Conservation (phyloP, 2,113 vertebrate species). For the Eclectus roratus region DNA sequence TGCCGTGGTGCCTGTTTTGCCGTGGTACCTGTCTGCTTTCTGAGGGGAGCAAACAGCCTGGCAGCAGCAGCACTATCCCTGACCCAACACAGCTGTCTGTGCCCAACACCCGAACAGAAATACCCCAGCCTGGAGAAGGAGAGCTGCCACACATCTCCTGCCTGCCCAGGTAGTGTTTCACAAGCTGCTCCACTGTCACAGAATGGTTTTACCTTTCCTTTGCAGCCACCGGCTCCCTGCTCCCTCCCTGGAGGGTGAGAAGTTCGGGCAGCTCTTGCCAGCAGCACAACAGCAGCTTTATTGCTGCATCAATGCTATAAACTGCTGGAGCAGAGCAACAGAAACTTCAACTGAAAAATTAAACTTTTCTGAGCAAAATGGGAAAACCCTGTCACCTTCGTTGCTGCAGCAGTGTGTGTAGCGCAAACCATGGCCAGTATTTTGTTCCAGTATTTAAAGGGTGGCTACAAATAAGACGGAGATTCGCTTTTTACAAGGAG, state of each 20-base stretch:
- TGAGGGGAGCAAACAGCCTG: not conserved
- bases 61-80: not conserved
- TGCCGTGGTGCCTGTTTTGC: not conserved
- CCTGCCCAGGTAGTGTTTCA: not conserved
- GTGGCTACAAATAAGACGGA: not conserved
- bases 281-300: not conserved
- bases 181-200: accelerated
- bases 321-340: slow-evolving; percentile 29
- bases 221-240: not conserved
- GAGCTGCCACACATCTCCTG: not conserved
- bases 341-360: slow-evolving; percentile 44
- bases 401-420: not conserved
- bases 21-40: not conserved
- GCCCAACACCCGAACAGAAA: not conserved
- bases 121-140: not conserved
- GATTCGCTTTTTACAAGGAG: not conserved
- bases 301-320: not conserved
- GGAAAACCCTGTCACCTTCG: not conserved
- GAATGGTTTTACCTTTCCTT: not conserved
- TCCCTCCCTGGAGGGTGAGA: not conserved
- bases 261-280: not conserved
- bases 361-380: slow-evolving; percentile 15
- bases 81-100: accelerated
- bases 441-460: not conserved
- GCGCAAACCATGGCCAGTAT: not conserved